Conservation (phyloP, 1,140 invertebrate genomes). For the Drosophila setifemur region DNA sequence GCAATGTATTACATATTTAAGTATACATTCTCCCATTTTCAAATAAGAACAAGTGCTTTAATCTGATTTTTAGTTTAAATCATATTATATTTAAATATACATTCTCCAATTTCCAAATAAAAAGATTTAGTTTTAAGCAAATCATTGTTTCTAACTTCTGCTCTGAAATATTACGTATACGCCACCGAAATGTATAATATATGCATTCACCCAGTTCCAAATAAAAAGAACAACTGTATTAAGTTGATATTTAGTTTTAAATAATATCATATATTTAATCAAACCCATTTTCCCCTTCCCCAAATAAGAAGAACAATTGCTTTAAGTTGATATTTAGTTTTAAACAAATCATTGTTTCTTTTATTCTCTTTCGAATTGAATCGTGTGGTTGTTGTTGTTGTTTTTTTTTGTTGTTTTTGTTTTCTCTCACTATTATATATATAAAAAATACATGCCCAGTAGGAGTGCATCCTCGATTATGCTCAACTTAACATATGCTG, state of each 20-base stretch:
- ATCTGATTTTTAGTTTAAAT: too few relatives aligned
- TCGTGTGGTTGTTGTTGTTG: constrained; percentile 20
- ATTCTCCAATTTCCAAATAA: too few relatives aligned
- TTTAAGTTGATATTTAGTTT: constrained; percentile 43
- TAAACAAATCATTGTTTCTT: constrained; percentile 65
- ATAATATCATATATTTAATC: neutral
- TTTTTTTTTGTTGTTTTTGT: constrained; percentile 9
- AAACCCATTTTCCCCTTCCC: neutral
- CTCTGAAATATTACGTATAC: too few relatives aligned
- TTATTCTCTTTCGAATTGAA: constrained; percentile 43
- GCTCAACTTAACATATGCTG: constrained; percentile 36
- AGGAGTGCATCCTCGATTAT: constrained; percentile 31
- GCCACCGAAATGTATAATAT: too few relatives aligned
- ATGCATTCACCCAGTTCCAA: too few relatives aligned
- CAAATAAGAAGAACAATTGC: constrained; percentile 34
- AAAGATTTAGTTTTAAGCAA: too few relatives aligned
- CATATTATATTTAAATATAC: too few relatives aligned
- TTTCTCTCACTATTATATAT: constrained; percentile 10
- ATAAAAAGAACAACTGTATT: neutral
- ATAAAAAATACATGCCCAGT: constrained; percentile 30
- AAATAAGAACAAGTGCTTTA: too few relatives aligned
- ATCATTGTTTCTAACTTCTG: too few relatives aligned
- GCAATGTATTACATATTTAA: too few relatives aligned
- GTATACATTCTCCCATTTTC: too few relatives aligned
- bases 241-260: neutral